Base-by-base conservation (phyloP, 1,140 invertebrate genomes). In the Drosophila gunungcola region DNA sequence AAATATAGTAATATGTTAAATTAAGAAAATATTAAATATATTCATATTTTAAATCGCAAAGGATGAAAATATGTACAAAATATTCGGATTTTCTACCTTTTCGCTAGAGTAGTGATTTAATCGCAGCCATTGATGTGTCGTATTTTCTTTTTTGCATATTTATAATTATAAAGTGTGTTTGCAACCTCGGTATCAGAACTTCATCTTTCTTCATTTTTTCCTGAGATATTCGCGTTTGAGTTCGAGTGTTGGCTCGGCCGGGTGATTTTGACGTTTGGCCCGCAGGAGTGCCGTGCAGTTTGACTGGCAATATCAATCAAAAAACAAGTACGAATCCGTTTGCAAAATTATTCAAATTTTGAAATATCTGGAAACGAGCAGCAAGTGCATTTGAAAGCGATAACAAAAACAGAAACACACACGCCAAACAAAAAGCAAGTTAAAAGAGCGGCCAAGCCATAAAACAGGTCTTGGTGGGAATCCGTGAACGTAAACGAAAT, bases 381-480 rank as follows among this genome's bases (percentile, higher is more conserved):
- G 73, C 73, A 76, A 76, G 73, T 76, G 73, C 73, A 76, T 76
- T 76, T 70, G 65, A 70, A 57, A 70, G 68, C 68, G 68, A 72
- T 57, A 72, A 72, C 51, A 70, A 67, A 70, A 46, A 21, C 36
- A 69, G 11, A n/a, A n/a, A 38, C 45, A 36, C 60, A 55, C 39
- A 11, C 38, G 45, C 13, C 38, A 38, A n/a, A 45, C 27, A 32
- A 41, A 46, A 46, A 13, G 12, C 45, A 34, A 49, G 25, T 21
- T 41, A 64, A 56, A 21, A 45, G 41, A 27, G 38, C 36, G 13
- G 68, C 60, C 45, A 32, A 61, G 36, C 10, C 43, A 36, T 48
- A 42, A 52, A 73, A 73, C 69, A 73, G 72, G 73, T 76, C 62
- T 76, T 84, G 67, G 78, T 86, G 78, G 83, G 75, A 84, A 84